Evolutionary conservation across 1,140 invertebrate genomes (phyloP).

Genomic region (Drosophila cardini): DNA sequence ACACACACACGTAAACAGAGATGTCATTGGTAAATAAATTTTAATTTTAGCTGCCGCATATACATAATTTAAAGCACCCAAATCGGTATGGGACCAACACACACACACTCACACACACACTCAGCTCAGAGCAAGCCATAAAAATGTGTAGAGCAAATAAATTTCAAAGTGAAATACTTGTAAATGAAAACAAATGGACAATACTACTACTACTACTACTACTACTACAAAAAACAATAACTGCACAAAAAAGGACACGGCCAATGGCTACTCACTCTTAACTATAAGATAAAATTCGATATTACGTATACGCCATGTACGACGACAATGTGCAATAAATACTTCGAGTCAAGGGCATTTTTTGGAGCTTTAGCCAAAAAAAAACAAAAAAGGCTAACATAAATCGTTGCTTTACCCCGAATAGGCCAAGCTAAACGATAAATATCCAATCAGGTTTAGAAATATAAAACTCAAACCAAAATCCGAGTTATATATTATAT

Average conservation of each 20-base stretch:
- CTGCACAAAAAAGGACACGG: constrained; percentile 37
- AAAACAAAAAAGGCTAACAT: constrained; percentile 50
- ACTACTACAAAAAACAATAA: constrained; percentile 59
- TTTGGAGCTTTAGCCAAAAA: constrained; percentile 60
- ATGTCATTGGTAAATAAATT: constrained; percentile 64
- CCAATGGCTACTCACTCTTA: constrained; percentile 28
- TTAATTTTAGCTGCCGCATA: constrained; percentile 67
- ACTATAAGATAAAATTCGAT: constrained; percentile 55
- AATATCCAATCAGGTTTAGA: constrained; percentile 58
- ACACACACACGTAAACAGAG: not conserved
- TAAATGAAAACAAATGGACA: constrained; percentile 81
- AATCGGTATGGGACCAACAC: constrained; percentile 6
- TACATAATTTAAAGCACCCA: constrained; percentile 64
- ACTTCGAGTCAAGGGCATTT: constrained; percentile 67
- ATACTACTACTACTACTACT: constrained; percentile 28
- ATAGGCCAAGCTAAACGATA: constrained; percentile 55
- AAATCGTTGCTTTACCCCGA: constrained; percentile 31
- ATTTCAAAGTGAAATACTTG: constrained; percentile 82
- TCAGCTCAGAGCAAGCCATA: constrained; percentile 72
- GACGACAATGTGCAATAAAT: constrained; percentile 66
- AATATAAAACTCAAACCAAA: constrained; percentile 23
- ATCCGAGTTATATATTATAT: constrained; percentile 44
- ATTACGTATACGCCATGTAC: constrained; percentile 69
- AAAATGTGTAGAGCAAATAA: constrained; percentile 77
- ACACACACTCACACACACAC: constrained; percentile 45